Evolutionary conservation across 2,113 vertebrate genomes (phyloP).

Genomic region (Mastomys natalensis): DNA sequence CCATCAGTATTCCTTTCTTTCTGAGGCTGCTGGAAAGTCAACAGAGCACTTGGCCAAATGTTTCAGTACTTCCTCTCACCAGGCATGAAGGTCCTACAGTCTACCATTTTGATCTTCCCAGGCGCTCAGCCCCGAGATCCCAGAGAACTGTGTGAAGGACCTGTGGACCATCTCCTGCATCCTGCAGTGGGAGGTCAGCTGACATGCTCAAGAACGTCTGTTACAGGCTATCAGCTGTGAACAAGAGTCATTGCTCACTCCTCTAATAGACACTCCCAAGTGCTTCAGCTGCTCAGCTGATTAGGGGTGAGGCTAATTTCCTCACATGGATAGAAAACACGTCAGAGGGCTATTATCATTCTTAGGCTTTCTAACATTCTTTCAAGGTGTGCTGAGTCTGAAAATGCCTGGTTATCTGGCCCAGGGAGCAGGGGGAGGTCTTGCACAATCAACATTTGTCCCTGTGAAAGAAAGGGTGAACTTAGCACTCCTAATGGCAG

Average conservation of each 20-base stretch:
- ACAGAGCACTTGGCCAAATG: no score
- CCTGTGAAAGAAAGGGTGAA: not conserved
- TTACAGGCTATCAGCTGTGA: not conserved
- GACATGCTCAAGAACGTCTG: not conserved
- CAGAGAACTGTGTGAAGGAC: not conserved
- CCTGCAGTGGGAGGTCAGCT: not conserved
- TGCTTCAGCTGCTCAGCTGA: not conserved
- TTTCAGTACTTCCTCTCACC: not conserved
- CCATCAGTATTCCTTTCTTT: not conserved
- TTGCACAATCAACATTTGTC: not conserved
- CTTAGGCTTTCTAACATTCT: not conserved
- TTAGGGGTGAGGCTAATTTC: not conserved
- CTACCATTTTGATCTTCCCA: not conserved
- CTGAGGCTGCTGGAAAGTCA: not conserved
- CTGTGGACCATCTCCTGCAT: no score
- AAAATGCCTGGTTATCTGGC: not conserved
- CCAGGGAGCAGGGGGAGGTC: not conserved
- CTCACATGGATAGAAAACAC: not conserved
- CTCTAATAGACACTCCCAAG: not conserved
- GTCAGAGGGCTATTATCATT: not conserved
- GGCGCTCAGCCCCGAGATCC: not conserved
- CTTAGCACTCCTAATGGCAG: fast-evolving
- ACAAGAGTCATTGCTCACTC: not conserved
- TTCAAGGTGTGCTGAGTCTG: not conserved
- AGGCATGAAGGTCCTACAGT: no score